Evolutionary conservation across 2,113 vertebrate genomes (phyloP).

Genomic region (Oreotrochilus melanogaster): DNA sequence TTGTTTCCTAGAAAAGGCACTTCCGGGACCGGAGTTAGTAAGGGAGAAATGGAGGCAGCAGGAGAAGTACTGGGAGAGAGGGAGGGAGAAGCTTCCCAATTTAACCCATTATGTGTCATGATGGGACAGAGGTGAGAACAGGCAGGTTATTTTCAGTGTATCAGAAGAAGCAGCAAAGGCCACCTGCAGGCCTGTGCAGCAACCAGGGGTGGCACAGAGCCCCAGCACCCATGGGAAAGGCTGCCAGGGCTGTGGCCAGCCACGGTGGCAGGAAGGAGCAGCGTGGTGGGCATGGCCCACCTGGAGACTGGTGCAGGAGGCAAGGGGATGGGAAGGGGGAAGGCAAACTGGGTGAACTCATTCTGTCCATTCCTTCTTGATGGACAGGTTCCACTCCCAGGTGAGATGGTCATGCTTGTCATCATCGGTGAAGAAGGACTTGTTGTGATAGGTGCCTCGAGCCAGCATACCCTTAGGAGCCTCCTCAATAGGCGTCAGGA

Average conservation of each 20-base stretch:
- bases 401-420: conserved; percentile 85
- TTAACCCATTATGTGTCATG: not conserved
- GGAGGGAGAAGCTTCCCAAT: conserved; percentile 7
- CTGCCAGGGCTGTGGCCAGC: not conserved
- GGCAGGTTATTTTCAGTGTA: conserved; percentile 44
- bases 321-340: not conserved
- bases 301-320: conserved; percentile 60
- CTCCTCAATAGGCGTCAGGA: conserved; percentile 82
- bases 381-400: conserved; percentile 87
- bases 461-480: conserved; percentile 84
- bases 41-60: not conserved
- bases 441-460: conserved; percentile 84
- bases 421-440: conserved; percentile 86
- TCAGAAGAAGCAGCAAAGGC: conserved; percentile 57
- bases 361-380: conserved; percentile 87
- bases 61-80: not conserved
- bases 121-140: not conserved
- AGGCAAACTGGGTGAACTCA: conserved; percentile 53
- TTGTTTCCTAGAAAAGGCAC: conserved; percentile 73
- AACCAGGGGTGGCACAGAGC: not conserved
- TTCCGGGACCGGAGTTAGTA: conserved; percentile 59
- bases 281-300: conserved; percentile 13
- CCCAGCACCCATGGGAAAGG: not conserved
- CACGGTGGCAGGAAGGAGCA: not conserved
- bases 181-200: not conserved